A percentile compares a stretch with the other conserved stretches of the same genome.
phyloP scores from a whole-genome alignment of 1,140 invertebrate species.

The Contarinia nasturtii region DNA sequence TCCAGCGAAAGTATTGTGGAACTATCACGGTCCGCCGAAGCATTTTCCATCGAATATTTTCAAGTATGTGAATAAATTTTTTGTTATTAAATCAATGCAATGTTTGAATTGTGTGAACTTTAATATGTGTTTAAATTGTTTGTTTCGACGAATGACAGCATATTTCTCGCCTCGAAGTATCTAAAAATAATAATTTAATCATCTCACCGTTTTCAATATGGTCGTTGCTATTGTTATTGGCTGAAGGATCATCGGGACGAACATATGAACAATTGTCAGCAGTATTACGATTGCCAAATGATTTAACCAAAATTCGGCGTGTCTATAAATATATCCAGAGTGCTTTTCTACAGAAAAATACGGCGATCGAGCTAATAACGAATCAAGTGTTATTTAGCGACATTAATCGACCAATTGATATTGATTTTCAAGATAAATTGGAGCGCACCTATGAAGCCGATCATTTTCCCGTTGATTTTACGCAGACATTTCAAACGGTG shows the following conservation, averaged over 20 bases:
- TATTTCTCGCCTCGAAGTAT: too few species aligned
- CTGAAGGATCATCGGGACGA: conserved; percentile 29
- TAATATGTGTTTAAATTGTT: too few species aligned
- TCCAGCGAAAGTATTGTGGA: too few species aligned
- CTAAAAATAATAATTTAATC: conserved; percentile 23
- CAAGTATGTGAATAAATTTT: too few species aligned
- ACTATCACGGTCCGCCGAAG: too few species aligned
- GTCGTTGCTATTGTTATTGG: conserved; percentile 30
- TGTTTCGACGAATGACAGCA: too few species aligned
- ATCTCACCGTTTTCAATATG: conserved; percentile 39
- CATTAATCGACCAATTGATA: conserved; percentile 7
- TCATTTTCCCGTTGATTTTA: conserved; percentile 38
- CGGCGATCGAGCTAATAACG: conserved; percentile 16
- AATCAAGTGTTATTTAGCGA: conserved; percentile 17
- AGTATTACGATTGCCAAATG: conserved; percentile 26
- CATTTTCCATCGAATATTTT: too few species aligned
- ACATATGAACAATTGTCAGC: conserved; percentile 29
- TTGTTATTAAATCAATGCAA: too few species aligned
- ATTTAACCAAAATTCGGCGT: conserved; percentile 14
- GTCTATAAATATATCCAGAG: conserved; percentile 17
- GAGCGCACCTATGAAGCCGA: conserved; percentile 31
- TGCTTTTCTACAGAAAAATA: conserved; percentile 13
- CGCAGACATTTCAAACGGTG: conserved; percentile 21
- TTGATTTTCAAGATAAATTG: conserved; percentile 19
- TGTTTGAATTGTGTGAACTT: too few species aligned